Conservation (phyloP, 2,888 invertebrate genomes). For the Branchellion lobata region DNA sequence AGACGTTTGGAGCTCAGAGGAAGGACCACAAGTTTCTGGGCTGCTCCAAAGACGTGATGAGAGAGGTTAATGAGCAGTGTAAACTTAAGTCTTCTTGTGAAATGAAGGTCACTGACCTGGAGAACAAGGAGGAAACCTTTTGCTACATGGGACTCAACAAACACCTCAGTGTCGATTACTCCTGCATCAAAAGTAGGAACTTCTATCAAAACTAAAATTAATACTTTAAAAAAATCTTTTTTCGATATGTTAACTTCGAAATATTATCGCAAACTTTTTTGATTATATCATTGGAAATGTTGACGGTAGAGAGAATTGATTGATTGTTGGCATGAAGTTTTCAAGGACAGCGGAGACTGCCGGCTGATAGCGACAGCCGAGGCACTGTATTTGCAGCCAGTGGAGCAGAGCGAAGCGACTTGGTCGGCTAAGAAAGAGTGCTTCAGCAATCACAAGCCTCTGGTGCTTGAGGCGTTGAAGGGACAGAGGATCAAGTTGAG, state of each 20-base stretch:
- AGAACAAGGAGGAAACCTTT: slow-evolving; percentile 11
- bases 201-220: not conserved
- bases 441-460: not conserved
- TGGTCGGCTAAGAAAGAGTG: not conserved
- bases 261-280: too few species aligned
- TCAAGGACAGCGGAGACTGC: not conserved
- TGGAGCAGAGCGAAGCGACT: not conserved
- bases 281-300: too few species aligned
- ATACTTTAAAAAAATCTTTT: not conserved
- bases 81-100: slow-evolving; percentile 17
- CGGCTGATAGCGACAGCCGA: not conserved
- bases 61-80: slow-evolving; percentile 24
- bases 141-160: slow-evolving; percentile 37
- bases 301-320: too few species aligned
- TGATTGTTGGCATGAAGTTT: slow-evolving; percentile 8
- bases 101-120: slow-evolving; percentile 27
- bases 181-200: slow-evolving; percentile 38
- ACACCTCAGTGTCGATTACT: slow-evolving; percentile 41
- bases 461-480: slow-evolving; percentile 16
- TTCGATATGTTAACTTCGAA: too few species aligned
- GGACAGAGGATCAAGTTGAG: slow-evolving; percentile 23
- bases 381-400: not conserved
- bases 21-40: slow-evolving; percentile 32
- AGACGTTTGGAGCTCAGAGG: not conserved
- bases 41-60: slow-evolving; percentile 38